Evolutionary conservation across 2,888 invertebrate species (phyloP).

Genomic region (Tetragonula carbonaria): DNA sequence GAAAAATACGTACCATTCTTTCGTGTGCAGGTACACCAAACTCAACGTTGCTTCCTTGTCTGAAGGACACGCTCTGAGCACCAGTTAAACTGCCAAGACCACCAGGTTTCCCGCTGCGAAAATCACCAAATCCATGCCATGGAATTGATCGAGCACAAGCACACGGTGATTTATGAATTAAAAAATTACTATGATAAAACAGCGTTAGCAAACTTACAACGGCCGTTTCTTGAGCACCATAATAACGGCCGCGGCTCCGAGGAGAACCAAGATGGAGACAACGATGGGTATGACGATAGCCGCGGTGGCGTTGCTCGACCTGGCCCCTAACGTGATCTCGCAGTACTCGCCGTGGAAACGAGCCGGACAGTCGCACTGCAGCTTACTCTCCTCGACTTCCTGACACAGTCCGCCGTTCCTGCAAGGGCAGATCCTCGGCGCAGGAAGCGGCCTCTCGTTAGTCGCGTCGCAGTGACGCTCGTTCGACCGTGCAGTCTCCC

Average conservation of each 20-base stretch:
- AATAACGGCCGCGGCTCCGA: slow-evolving; percentile 91
- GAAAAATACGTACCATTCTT: slow-evolving; percentile 80
- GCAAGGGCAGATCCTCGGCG: slow-evolving; percentile 92
- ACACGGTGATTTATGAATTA: neutral
- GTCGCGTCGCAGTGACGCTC: slow-evolving; percentile 93
- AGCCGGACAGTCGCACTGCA: slow-evolving; percentile 90
- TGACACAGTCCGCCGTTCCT: slow-evolving; percentile 94
- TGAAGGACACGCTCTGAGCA: slow-evolving; percentile 96
- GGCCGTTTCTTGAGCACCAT: slow-evolving; percentile 92
- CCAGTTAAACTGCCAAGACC: slow-evolving; percentile 92
- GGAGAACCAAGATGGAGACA: slow-evolving; percentile 89
- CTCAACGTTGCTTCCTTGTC: slow-evolving; percentile 97
- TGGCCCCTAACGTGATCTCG: slow-evolving; percentile 88
- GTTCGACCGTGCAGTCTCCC: slow-evolving; percentile 9
- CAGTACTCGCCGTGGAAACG: slow-evolving; percentile 91
- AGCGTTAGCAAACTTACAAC: slow-evolving; percentile 88
- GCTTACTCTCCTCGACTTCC: slow-evolving; percentile 85
- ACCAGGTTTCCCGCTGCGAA: slow-evolving; percentile 91
- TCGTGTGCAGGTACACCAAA: slow-evolving; percentile 87
- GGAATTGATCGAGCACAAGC: neutral
- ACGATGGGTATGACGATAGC: slow-evolving; percentile 93
- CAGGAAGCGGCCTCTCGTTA: slow-evolving; percentile 90
- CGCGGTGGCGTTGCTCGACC: slow-evolving; percentile 86
- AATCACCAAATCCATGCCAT: slow-evolving; percentile 1
- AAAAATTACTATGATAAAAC: neutral